Percentiles rank a stretch among this genome's conserved stretches.
phyloP scores from a whole-genome alignment of 2,113 vertebrate species.

The Syngnathus typhle region DNA sequence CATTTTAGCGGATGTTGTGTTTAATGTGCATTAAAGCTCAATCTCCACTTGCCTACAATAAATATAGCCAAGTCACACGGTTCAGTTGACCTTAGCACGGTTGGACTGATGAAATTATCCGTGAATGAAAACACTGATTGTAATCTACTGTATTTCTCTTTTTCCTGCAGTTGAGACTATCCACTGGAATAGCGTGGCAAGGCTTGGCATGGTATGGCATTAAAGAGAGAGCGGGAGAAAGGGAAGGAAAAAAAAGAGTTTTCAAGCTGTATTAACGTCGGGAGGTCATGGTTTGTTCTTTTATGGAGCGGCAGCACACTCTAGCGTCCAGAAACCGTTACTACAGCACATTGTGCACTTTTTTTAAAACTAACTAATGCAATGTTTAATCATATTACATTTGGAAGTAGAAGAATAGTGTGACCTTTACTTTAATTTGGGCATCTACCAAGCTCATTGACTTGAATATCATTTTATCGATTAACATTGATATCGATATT shows the following conservation, averaged over 20 bases:
- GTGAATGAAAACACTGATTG: constrained; percentile 2
- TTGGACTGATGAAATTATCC: background rate
- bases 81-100: background rate
- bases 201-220: background rate
- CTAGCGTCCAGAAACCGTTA: background rate
- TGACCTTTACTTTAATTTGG: no score
- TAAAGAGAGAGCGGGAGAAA: no score
- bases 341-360: background rate
- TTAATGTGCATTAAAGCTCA: background rate
- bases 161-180: background rate
- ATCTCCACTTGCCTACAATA: background rate
- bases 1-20: background rate
- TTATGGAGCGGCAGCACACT: background rate
- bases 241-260: no score
- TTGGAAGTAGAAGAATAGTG: no score
- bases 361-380: background rate
- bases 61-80: background rate
- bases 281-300: background rate
- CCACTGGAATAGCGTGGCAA: no score
- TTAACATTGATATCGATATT: no score
- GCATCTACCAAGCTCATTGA: no score
- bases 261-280: no score
- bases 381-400: background rate
- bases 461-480: no score
- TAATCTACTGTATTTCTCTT: background rate